Evolutionary conservation across 2,113 vertebrate species (phyloP), one percentile per base, ranked within the genome.

Genomic region (Sapayoa aenigma): DNA sequence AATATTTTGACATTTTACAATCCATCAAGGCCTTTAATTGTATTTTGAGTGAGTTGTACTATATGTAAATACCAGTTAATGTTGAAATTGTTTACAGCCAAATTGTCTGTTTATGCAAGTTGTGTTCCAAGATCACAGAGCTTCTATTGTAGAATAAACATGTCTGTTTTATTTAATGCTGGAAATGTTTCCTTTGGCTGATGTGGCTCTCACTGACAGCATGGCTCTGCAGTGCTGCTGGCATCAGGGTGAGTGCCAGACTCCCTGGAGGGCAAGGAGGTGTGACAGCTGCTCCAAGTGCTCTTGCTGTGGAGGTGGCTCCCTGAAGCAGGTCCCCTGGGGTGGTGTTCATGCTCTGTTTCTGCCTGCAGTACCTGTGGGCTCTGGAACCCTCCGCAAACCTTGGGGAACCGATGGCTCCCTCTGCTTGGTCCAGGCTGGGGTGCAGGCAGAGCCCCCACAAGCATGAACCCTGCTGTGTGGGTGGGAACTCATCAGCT

Each of bases 71-170:
- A 98, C 94, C 76, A 94, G 97, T 97, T 97, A 97, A 97, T 97
- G 96, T 97, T 97, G 96, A 91, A 97, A 95, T 97, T 98, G 97
- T 98, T 98, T 98, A 97, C 96, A 97, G 97, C 97, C 96, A 98
- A 96, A 97, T 96, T 98, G 97, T 97, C 98, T 98, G 93, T 97
- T 98, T 98, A 98, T 98, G 98, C 97, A 98, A 98, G 98, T 98
- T 74, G 86, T 80, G 90, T 97, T 97, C 97, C 96, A 95, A 89
- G 97, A 98, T 97, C 95, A 93, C 92, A 94, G 97, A 44, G 27
- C 93, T 97, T 95, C 96, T 95, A 95, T 94, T 87, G 95, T 95
- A 87, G 95, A 97, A 97, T 96, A 84, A 97, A 98, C 97, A 96
- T 33, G 92, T 93, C 95, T 94, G 90, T 95, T 97, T 97, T 97